These are phyloP conservation scores for Agriotes lineatus DNA, from an alignment of 2,888 invertebrate species.

Conservation along the genomic window DNA sequence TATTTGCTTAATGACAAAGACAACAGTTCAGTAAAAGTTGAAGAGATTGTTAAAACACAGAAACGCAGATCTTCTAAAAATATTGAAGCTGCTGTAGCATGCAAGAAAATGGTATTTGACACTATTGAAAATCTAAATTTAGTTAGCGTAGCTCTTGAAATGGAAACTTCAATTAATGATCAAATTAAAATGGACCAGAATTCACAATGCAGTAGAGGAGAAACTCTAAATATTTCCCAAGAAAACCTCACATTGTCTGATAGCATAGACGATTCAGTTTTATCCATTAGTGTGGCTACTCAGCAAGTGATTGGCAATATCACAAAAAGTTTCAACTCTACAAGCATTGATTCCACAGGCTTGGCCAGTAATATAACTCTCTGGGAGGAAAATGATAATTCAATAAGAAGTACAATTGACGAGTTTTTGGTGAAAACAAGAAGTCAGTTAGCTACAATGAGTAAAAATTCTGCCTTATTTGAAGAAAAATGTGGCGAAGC, in stretches of 20 bases:
- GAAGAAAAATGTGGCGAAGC: too few species aligned
- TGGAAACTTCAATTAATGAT: not conserved
- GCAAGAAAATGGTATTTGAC: not conserved
- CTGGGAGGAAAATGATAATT: too few species aligned
- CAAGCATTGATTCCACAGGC: too few species aligned
- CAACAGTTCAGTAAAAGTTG: too few species aligned
- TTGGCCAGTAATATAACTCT: too few species aligned
- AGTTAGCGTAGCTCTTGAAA: not conserved
- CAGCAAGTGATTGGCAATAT: not conserved
- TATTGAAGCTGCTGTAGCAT: not conserved
- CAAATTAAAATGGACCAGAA: too few species aligned
- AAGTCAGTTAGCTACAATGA: not conserved
- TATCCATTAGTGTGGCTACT: too few species aligned
- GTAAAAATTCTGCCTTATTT: not conserved
- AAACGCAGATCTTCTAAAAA: not conserved
- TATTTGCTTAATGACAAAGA: too few species aligned
- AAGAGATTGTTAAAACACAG: too few species aligned
- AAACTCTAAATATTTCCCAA: constrained; percentile 24
- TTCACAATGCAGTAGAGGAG: too few species aligned
- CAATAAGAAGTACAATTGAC: not conserved
- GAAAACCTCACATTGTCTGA: constrained; percentile 17
- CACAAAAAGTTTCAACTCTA: not conserved
- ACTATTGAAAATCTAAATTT: not conserved
- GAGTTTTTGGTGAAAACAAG: not conserved
- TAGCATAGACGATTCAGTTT: not conserved